Conservation (phyloP, 1,140 invertebrate species). For the Phenacoccus solenopsis region DNA sequence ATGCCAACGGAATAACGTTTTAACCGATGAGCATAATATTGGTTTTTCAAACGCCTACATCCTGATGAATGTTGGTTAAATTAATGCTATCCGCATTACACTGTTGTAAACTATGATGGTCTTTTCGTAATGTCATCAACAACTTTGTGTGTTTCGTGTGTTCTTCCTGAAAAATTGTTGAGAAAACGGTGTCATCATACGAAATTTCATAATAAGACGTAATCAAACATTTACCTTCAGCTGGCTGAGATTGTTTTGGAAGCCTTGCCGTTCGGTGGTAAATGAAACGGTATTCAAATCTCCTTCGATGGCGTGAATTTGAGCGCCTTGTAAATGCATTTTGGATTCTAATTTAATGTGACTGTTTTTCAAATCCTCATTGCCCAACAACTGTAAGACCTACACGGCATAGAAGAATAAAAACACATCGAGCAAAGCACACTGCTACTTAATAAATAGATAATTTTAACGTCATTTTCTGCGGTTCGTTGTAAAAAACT, state of each 20-base stretch:
- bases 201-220: neutral
- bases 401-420: slow-evolving; percentile 12
- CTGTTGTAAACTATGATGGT: neutral
- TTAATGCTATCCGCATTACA: neutral
- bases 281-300: slow-evolving; percentile 9
- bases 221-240: slow-evolving; percentile 17
- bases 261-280: slow-evolving; percentile 10
- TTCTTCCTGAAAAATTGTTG: neutral
- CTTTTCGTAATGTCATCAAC: neutral
- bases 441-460: neutral
- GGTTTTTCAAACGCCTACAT: neutral
- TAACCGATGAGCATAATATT: too few relatives aligned
- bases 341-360: slow-evolving; percentile 15
- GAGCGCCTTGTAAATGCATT: slow-evolving; percentile 19
- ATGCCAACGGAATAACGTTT: too few relatives aligned
- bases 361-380: slow-evolving; percentile 11
- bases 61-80: neutral
- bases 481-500: too few relatives aligned
- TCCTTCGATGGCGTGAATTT: slow-evolving; percentile 15
- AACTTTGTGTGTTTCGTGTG: neutral
- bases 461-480: neutral
- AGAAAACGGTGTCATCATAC: neutral
- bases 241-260: slow-evolving; percentile 8
- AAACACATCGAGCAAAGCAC: neutral
- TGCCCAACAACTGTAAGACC: neutral